Conservation (phyloP, 1,140 invertebrate species). For the Drosophila repletoides region DNA sequence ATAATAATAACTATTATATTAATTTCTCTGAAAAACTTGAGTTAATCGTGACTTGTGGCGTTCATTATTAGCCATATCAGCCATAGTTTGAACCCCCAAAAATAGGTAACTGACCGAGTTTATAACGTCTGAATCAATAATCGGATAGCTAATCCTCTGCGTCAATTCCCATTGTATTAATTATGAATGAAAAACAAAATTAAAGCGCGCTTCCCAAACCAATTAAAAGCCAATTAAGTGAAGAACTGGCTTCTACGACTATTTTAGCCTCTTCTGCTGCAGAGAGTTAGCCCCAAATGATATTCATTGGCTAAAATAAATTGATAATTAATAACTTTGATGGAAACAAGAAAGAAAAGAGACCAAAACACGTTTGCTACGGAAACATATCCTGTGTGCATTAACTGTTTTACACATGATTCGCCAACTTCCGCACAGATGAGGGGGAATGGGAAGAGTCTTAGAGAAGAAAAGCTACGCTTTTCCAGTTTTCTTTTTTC, state of each 20-base stretch:
- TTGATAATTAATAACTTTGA: conserved; percentile 75
- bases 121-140: background rate
- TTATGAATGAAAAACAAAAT: conserved; percentile 39
- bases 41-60: background rate
- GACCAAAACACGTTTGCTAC: conserved; percentile 51
- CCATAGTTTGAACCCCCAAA: background rate
- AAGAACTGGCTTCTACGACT: conserved; percentile 33
- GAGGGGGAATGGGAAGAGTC: conserved; percentile 7
- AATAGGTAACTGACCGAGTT: conserved; percentile 44
- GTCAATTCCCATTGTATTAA: conserved; percentile 56
- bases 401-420: conserved; percentile 77
- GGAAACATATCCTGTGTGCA: conserved; percentile 79
- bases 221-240: conserved; percentile 71
- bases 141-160: conserved; percentile 3
- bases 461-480: conserved; percentile 11
- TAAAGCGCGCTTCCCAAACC: conserved; percentile 71
- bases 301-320: conserved; percentile 66
- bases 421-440: conserved; percentile 65
- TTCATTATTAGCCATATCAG: background rate
- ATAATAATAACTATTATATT: too few species aligned
- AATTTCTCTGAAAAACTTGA: too few species aligned
- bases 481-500: conserved; percentile 52
- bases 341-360: conserved; percentile 21
- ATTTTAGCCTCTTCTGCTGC: background rate
- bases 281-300: conserved; percentile 38